A percentile compares a stretch with the other conserved stretches of the same genome.
These are phyloP conservation scores for Dendrolimus punctatus DNA, from an alignment of 1,140 invertebrate genomes.

Conservation along the genomic window DNA sequence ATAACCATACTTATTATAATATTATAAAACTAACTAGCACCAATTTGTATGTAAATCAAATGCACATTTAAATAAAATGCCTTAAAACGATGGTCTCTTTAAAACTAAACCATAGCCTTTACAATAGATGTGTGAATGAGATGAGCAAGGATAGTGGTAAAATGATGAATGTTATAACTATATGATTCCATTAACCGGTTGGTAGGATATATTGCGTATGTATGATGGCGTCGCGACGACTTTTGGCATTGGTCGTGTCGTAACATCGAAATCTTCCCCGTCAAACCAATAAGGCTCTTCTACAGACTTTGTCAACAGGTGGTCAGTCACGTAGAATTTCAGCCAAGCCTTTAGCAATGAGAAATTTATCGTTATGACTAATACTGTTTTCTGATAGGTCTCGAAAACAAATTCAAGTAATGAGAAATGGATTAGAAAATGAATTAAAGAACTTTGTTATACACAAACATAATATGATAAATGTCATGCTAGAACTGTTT, in stretches of 20 bases:
- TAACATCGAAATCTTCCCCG: constrained; percentile 40
- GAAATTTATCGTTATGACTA: constrained; percentile 39
- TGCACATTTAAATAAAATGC: constrained; percentile 4
- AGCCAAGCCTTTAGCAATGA: constrained; percentile 70
- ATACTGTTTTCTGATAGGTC: background rate
- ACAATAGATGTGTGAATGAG: constrained; percentile 34
- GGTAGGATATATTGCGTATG: constrained; percentile 46
- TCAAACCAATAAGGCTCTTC: constrained; percentile 65
- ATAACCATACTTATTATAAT: background rate
- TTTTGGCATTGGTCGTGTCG: constrained; percentile 49
- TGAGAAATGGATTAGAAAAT: background rate
- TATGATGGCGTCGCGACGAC: constrained; percentile 37
- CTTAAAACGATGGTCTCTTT: constrained; percentile 27
- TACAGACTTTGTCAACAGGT: constrained; percentile 60
- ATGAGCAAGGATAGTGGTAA: constrained; percentile 25
- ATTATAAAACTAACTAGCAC: no score
- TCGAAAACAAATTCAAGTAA: background rate
- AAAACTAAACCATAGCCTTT: constrained; percentile 28
- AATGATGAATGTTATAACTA: constrained; percentile 37
- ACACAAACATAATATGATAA: no score
- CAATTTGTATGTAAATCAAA: no score
- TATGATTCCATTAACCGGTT: constrained; percentile 65
- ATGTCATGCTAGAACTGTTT: no score
- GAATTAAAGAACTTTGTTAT: no score
- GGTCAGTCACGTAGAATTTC: constrained; percentile 72